Evolutionary conservation across 2,113 vertebrate species (phyloP), one percentile per base, ranked within the genome.

Genomic region (Nothobranchius kuhntae): DNA sequence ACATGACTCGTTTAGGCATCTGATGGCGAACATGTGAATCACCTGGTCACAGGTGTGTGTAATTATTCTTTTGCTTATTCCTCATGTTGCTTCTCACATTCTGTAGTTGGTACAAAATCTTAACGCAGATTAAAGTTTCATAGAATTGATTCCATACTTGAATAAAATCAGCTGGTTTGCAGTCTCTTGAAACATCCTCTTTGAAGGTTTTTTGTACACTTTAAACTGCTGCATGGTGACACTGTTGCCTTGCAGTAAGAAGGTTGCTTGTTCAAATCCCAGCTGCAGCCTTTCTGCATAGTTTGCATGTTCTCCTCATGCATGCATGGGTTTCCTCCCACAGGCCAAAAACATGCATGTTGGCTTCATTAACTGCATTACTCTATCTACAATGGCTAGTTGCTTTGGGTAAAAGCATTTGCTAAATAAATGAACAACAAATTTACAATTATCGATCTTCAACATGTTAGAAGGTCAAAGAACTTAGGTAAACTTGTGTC

Each of bases 1-100:
- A 8, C 24, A 17, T 42, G 7, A 56, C 68, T 60, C 59, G 55
- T 50, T 71, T 61, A 48, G 54, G 38, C 71, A 71, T 14, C 24
- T 8, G 13, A 68, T 26, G 15, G 36, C 11, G 48, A 35, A 48
- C 9, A 4, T 1, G 44, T 54, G 12, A 26, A 54, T 10, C 4
- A 1, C 6, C 42, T 45, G 5, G 47, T 42, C 35, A 40, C 9
- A 12, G 44, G 10, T 35, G 15, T n/a, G 38, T 13, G 47, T 13
- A 45, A 71, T 40, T 6, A 35, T 12, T 9, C 4, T 30, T 8
- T 47, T 5, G 4, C 26, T 53, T 11, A 10, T 15, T 55, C 9
- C 12, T 51, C 14, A 45, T 7, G 44, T 45, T 15, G 6, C 30
- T 48, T 56, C 53, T 38, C 26, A 67, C 42, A 54, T 30, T 30